Percentiles rank a stretch among this genome's conserved stretches.
Conservation (phyloP, 2,888 invertebrate species). For the Acronicta aceris region DNA sequence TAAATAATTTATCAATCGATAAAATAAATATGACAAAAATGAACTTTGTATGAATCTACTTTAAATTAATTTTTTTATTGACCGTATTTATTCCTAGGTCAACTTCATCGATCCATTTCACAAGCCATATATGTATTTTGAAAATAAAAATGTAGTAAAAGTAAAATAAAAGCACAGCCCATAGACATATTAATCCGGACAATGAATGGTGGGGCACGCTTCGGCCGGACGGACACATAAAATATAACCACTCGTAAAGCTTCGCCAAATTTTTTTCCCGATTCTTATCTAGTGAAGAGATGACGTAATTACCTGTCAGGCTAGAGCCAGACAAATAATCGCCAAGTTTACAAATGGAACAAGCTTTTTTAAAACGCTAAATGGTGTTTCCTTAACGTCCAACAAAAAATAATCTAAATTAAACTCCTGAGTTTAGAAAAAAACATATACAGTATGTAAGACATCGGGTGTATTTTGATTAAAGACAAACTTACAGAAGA, state of each 20-base stretch:
- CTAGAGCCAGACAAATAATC: conserved; percentile 61
- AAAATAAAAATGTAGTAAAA: conserved; percentile 49
- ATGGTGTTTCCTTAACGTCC: not conserved
- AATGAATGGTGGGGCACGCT: conserved; percentile 53
- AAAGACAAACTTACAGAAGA: conserved; percentile 12
- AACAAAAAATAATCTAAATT: not conserved
- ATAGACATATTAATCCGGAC: conserved; percentile 56
- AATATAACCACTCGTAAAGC: conserved; percentile 53
- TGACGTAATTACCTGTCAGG: conserved; percentile 64
- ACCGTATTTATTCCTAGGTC: conserved; percentile 16
- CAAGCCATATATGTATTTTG: conserved; percentile 29
- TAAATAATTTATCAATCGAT: no score
- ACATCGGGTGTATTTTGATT: conserved; percentile 16
- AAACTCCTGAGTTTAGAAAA: no score
- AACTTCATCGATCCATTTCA: conserved; percentile 24
- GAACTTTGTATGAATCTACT: no score
- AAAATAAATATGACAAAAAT: no score
- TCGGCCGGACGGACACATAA: conserved; percentile 40
- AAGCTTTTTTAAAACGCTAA: conserved; percentile 35
- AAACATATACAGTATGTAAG: no score
- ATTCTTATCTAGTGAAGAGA: conserved; percentile 50
- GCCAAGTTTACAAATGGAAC: conserved; percentile 58
- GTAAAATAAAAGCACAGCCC: conserved; percentile 46
- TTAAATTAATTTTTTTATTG: not conserved
- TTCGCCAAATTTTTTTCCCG: conserved; percentile 49